phyloP scores from a whole-genome alignment of 1,140 invertebrate genomes.

The Drosophila ogumai region DNA sequence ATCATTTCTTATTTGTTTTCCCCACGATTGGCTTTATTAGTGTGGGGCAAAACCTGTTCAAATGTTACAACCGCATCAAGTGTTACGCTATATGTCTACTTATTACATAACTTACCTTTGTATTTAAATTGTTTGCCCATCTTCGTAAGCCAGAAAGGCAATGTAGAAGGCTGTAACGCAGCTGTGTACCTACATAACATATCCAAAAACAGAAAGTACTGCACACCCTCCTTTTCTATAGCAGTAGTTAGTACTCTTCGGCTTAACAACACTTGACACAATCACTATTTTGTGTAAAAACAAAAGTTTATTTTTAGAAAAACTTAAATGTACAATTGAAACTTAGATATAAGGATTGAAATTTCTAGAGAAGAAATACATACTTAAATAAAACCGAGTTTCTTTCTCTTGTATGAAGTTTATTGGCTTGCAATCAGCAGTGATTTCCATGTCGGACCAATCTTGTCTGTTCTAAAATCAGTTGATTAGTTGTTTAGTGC shows the following conservation, averaged over 20 bases:
- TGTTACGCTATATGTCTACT: conserved; percentile 1
- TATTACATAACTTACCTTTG: conserved; percentile 37
- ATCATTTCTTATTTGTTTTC: background rate
- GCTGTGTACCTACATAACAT: conserved; percentile 18
- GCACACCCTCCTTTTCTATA: background rate
- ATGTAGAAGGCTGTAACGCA: conserved; percentile 1
- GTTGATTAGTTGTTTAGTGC: conserved; percentile 25
- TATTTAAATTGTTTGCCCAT: conserved; percentile 38
- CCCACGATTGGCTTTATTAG: background rate
- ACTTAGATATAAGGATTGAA: conserved; percentile 48
- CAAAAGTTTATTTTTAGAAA: conserved; percentile 39
- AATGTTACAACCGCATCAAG: background rate
- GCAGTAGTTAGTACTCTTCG: background rate
- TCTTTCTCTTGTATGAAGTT: conserved; percentile 13
- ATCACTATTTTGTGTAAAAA: conserved; percentile 19
- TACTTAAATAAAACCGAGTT: conserved; percentile 43
- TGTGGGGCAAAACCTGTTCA: conserved; percentile 8
- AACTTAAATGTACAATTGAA: conserved; percentile 42
- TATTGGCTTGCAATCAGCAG: conserved; percentile 12
- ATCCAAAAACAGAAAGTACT: background rate
- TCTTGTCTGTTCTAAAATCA: conserved; percentile 20
- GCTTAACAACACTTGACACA: background rate
- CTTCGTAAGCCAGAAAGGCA: background rate
- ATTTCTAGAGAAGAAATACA: conserved; percentile 26
- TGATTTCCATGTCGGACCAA: conserved; percentile 16